Percentiles rank a stretch among this genome's conserved stretches.
phyloP scores from a whole-genome alignment of 2,797 vertebrate species.

The Danionella dracula region DNA sequence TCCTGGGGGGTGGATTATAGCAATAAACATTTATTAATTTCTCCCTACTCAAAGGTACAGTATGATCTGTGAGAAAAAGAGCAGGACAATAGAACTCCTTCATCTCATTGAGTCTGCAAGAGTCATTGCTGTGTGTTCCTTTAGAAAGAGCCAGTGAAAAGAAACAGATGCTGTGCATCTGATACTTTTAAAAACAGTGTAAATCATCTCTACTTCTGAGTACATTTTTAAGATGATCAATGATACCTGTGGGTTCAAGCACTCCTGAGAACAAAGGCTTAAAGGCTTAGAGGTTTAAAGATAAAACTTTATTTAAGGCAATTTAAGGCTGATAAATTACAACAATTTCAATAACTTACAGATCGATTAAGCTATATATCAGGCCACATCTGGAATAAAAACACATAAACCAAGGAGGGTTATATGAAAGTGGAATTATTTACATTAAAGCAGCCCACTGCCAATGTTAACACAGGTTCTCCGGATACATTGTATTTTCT shows the following conservation, averaged over 20 bases:
- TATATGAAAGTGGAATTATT: background rate
- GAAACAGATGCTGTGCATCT: slow-evolving; percentile 28
- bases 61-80: slow-evolving; percentile 32
- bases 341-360: background rate
- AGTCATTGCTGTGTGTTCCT: slow-evolving; percentile 23
- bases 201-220: slow-evolving; percentile 22
- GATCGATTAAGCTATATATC: background rate
- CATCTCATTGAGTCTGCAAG: slow-evolving; percentile 21
- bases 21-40: slow-evolving; percentile 47
- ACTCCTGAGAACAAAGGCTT: slow-evolving; percentile 17
- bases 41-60: slow-evolving; percentile 36
- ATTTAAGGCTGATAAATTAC: background rate
- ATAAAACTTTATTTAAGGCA: slow-evolving; percentile 7
- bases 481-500: no score
- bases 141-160: slow-evolving; percentile 10
- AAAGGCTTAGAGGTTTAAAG: slow-evolving; percentile 26
- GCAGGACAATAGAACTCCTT: slow-evolving; percentile 17
- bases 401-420: background rate
- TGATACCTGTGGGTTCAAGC: slow-evolving; percentile 2
- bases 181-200: slow-evolving; percentile 29
- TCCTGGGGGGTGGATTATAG: slow-evolving; percentile 47
- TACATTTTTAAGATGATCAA: slow-evolving; percentile 26
- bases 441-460: background rate
- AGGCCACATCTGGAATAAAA: slow-evolving; percentile 21
- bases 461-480: background rate